Evolutionary conservation across 2,888 invertebrate species (phyloP), one percentile per base, ranked within the genome.

Genomic region (Diaprepes abbreviatus): DNA sequence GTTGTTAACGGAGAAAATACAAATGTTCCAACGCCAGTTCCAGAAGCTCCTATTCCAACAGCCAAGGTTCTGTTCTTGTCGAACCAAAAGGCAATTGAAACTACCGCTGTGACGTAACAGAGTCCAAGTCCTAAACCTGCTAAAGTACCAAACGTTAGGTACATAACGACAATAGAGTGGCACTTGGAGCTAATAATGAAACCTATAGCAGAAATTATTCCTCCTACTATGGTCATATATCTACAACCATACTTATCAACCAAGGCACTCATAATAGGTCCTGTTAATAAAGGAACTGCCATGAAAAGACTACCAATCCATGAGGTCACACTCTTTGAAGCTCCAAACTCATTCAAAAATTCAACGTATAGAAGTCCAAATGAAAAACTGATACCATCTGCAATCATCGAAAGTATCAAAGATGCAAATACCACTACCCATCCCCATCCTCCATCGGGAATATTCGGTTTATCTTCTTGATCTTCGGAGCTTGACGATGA

Each of bases 31-130:
- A 95, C 91, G 0, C 95, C 95, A 0, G 94, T 94, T 4, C 96
- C 96, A 76, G 94, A 94, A 0, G 95, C 95, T 1, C 94, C 93
- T 63, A 96, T 86, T 1, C 95, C 94, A 3, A 94, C 94, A 3
- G 96, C 96, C 73, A 96, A 87, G 48, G 93, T 93, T 35, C 95
- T 88, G 79, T 92, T 92, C 83, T 93, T 93, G 78, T 96, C 95
- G 83, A 96, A 96, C 92, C 96, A 96, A 81, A 94, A 95, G 5
- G 96, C 95, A 67, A 96, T 93, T 62, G 93, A 93, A 3, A 96
- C 95, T 3, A 96, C 95, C 4, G 95, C 95, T 1, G 95, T 93
- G 9, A 95, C 95, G 81, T 95, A 96, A 58, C 93, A 93, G 55
- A 94, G 84, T 4, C 95, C 94, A 73, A 96, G 85, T 0, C 95